Evolutionary conservation across 2,797 vertebrate species (phyloP).

Genomic region (Mormyrops boulengeri): DNA sequence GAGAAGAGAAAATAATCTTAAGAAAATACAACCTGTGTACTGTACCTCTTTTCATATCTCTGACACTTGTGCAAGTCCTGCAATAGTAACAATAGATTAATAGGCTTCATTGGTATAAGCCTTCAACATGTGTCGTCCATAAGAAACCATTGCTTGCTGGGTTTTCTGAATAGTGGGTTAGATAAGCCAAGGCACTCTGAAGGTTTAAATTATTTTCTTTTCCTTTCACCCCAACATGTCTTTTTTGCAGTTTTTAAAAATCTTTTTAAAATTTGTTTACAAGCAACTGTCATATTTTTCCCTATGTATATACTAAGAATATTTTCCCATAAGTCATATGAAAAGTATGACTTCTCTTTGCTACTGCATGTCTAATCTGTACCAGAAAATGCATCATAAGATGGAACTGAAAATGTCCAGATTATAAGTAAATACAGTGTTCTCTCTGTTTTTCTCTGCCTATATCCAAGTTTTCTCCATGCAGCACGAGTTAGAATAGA

Average conservation of each 20-base stretch:
- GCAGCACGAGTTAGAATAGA: conserved; percentile 33
- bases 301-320: background rate
- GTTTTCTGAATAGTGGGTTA: background rate
- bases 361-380: background rate
- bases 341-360: background rate
- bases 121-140: background rate
- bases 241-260: background rate
- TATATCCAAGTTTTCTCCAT: conserved; percentile 21
- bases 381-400: background rate
- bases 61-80: background rate
- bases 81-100: background rate
- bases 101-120: background rate
- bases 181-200: background rate
- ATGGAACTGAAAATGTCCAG: background rate
- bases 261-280: background rate
- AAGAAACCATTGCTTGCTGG: background rate
- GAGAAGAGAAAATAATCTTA: background rate
- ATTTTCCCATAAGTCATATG: background rate
- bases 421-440: background rate
- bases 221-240: background rate
- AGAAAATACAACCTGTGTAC: background rate
- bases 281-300: background rate
- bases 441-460: background rate
- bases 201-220: background rate
- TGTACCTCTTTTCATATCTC: background rate